phyloP scores from a whole-genome alignment of 2,113 vertebrate species.

The Callipepla squamata region DNA sequence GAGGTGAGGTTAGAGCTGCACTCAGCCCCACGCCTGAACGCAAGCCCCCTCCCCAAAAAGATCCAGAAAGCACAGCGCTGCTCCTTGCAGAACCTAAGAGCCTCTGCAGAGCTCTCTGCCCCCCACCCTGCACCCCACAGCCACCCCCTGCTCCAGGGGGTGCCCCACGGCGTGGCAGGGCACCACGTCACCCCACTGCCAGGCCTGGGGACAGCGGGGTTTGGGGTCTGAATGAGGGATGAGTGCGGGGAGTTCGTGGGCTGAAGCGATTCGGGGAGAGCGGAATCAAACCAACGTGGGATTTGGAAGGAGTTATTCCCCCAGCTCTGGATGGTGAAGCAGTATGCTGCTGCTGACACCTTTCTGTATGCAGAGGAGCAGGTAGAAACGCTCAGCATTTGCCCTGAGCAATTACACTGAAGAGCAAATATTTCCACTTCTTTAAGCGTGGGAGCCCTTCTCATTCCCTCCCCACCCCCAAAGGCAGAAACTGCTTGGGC shows the following conservation, averaged over 20 bases:
- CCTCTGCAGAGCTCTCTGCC: background rate
- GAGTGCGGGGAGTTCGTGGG: constrained; percentile 6
- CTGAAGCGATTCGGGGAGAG: constrained; percentile 16
- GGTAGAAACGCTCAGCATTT: background rate
- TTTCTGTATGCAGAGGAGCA: background rate
- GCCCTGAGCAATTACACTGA: background rate
- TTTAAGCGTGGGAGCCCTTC: background rate
- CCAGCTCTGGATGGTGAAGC: background rate
- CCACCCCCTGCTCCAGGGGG: background rate
- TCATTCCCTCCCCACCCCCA: background rate
- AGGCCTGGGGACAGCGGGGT: no score
- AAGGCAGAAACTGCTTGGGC: background rate
- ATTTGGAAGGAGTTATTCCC: constrained; percentile 21
- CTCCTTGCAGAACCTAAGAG: background rate
- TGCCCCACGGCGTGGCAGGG: background rate
- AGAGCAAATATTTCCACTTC: background rate
- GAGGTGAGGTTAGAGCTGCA: background rate
- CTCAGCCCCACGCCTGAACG: background rate
- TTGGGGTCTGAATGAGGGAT: background rate
- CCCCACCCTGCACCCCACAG: background rate
- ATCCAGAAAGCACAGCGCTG: background rate
- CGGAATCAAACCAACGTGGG: constrained; percentile 11
- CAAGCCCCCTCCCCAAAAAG: background rate
- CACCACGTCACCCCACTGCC: background rate
- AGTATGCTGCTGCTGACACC: constrained; percentile 42